Percentiles rank a stretch among this genome's conserved stretches.
These are phyloP conservation scores for Stegastes partitus DNA, from an alignment of 2,113 vertebrate genomes.

Conservation along the genomic window DNA sequence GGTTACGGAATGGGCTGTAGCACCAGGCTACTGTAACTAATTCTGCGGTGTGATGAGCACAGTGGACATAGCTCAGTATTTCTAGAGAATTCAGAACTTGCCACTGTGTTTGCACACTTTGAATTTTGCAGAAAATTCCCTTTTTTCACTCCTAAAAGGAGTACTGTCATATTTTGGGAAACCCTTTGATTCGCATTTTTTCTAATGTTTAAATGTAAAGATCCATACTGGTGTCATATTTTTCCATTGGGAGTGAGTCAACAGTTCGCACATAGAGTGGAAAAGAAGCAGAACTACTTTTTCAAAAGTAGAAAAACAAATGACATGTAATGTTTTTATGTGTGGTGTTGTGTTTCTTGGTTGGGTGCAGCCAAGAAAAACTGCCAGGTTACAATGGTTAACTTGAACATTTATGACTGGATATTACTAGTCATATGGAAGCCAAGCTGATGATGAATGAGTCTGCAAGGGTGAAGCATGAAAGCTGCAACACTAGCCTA, in stretches of 20 bases:
- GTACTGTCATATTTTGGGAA: not conserved
- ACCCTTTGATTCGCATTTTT: not conserved
- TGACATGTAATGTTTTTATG: not conserved
- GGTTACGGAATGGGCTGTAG: too few relatives aligned
- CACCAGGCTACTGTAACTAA: too few relatives aligned
- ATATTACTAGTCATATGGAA: not conserved
- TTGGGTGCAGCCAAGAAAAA: not conserved
- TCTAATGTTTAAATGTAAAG: not conserved
- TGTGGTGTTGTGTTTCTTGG: not conserved
- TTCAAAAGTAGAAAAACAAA: not conserved
- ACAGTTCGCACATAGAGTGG: not conserved
- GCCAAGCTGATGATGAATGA: conserved; percentile 7
- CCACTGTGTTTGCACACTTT: too few relatives aligned
- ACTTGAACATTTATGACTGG: not conserved
- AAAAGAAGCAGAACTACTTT: not conserved
- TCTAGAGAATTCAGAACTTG: too few relatives aligned
- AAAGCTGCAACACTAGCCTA: not conserved
- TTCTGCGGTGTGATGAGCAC: too few relatives aligned
- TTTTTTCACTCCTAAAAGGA: too few relatives aligned
- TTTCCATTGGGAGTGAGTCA: not conserved
- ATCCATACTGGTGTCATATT: not conserved
- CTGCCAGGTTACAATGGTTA: not conserved
- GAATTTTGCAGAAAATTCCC: too few relatives aligned
- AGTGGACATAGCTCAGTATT: too few relatives aligned
- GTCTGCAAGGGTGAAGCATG: not conserved